Conservation (phyloP, 2,797 vertebrate genomes). For the Bovichtus diacanthus region DNA sequence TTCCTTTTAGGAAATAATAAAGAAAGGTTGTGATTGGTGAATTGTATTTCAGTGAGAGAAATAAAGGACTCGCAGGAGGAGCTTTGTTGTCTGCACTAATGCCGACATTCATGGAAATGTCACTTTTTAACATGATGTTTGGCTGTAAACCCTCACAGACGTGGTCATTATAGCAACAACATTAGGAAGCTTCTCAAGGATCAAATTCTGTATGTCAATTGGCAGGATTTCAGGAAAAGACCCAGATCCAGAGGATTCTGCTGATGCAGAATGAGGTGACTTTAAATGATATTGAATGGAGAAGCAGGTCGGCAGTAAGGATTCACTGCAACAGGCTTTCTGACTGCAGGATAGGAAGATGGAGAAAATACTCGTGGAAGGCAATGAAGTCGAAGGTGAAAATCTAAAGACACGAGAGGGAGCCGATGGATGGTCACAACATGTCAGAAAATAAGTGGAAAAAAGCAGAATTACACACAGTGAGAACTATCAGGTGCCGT, state of each 20-base stretch:
- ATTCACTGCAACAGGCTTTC: not conserved
- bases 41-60: slow-evolving; percentile 8
- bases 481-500: too few species aligned
- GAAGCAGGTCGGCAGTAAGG: not conserved
- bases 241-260: not conserved
- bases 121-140: too few species aligned
- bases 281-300: not conserved
- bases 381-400: not conserved
- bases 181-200: not conserved
- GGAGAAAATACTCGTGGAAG: not conserved
- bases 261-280: not conserved
- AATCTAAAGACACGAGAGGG: not conserved
- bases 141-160: not conserved
- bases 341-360: not conserved
- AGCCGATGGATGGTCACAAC: not conserved
- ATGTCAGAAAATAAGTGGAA: not conserved
- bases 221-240: not conserved
- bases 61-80: not conserved
- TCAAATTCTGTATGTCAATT: not conserved
- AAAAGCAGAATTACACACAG: not conserved
- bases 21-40: not conserved
- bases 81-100: not conserved
- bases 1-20: not conserved
- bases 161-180: not conserved
- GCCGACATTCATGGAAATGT: too few species aligned